Percentiles rank a stretch among this genome's conserved stretches.
Evolutionary conservation across 2,888 invertebrate genomes (phyloP).

Genomic region (Lamproptera curius): DNA sequence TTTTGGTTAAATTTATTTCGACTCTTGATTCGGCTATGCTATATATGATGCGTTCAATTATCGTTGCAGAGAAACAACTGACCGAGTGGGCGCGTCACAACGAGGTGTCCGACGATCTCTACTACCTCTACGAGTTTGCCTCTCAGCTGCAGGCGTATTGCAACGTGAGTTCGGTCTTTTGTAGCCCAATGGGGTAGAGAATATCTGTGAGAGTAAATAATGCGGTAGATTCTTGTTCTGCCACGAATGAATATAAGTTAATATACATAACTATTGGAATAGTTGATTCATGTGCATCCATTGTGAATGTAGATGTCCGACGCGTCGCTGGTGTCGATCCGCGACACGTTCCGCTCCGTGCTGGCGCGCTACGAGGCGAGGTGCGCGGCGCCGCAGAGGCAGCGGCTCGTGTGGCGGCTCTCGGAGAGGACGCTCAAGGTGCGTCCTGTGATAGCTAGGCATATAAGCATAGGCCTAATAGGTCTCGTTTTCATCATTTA

Average conservation of each 20-base stretch:
- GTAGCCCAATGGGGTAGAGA: too few relatives aligned
- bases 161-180: conserved; percentile 82
- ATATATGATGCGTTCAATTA: too few relatives aligned
- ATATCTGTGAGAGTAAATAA: too few relatives aligned
- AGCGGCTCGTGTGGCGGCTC: conserved; percentile 87
- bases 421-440: conserved; percentile 84
- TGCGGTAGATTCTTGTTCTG: too few relatives aligned
- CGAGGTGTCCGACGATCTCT: conserved; percentile 63
- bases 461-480: too few relatives aligned
- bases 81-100: conserved; percentile 39
- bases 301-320: conserved; percentile 87
- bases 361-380: conserved; percentile 84
- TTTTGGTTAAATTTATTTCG: too few relatives aligned
- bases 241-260: too few relatives aligned
- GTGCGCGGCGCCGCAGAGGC: conserved; percentile 82
- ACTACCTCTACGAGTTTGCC: conserved; percentile 83
- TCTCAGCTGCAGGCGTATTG: conserved; percentile 84
- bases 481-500: too few relatives aligned
- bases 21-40: too few relatives aligned
- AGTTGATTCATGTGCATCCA: too few relatives aligned
- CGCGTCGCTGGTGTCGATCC: conserved; percentile 79
- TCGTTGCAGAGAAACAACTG: conserved; percentile 59
- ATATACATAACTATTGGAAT: too few relatives aligned
- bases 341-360: conserved; percentile 80
- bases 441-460: too few relatives aligned